Evolutionary conservation across 2,888 invertebrate genomes (phyloP), one percentile per base, ranked within the genome.

Genomic region (Drosophila borealis): DNA sequence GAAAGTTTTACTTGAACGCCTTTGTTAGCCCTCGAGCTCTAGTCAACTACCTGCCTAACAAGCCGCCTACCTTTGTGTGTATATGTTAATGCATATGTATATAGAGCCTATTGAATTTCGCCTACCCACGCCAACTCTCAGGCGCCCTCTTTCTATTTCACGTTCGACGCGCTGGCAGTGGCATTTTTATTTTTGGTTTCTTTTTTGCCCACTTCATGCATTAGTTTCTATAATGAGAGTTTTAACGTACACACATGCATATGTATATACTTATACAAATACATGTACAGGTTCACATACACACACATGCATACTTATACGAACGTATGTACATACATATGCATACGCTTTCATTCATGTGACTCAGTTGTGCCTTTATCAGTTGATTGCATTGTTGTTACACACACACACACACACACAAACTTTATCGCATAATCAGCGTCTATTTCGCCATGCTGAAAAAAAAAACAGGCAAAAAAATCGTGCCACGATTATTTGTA

Each of bases 381-480:
- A 77, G 62, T 63, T 62, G 74, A 61, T 59, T 51, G 60, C 60
- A 78, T 71, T 77, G 74, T 76, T 48, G 45, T 44, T 46, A 11
- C 29, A 21, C 8, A 44, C 21, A 45, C 13, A 39, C 8, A 17
- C 8, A 36, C 13, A 37, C 37, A 46, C 9, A 44, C n/a, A 14
- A n/a, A 36, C 37, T 46, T 70, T 70, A 65, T 78, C 78, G 67
- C 33, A 44, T 67, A 77, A 77, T 77, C 77, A 66, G 61, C 70
- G 36, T 34, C 63, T 59, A 45, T 62, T 78, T 70, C 51, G 51
- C 74, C 60, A 66, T 25, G 53, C 29, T 29, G 29, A 29, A 6
- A 29, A 39, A 29, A 39, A 39, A 36, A 29, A 55, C 29, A 36
- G 14, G 19, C 21, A 45, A 11, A 5, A 37, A 33, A n/a, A 34